Evolutionary conservation across 1,140 invertebrate species (phyloP).

Genomic region (Panonychus citri): DNA sequence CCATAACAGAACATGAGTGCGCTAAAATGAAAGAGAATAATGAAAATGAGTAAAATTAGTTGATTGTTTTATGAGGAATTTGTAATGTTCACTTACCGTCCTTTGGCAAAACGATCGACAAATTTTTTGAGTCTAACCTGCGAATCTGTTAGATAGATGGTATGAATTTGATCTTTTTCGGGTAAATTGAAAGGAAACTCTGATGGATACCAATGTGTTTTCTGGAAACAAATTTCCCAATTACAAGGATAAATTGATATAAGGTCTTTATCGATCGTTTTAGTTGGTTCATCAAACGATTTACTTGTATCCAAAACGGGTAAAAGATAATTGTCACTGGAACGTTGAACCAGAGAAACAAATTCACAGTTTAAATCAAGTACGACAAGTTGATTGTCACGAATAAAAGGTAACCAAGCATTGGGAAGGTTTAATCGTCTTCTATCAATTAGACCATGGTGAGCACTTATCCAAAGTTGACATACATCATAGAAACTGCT

Average conservation of each 20-base stretch:
- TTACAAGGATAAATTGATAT: constrained; percentile 3
- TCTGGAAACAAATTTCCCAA: constrained; percentile 8
- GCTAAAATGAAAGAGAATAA: not conserved
- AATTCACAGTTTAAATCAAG: constrained; percentile 9
- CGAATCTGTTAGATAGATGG: constrained; percentile 5
- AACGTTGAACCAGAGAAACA: not conserved
- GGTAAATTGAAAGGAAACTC: constrained; percentile 1
- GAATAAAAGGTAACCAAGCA: constrained; percentile 1
- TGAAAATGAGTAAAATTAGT: not conserved
- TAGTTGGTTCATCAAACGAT: not conserved
- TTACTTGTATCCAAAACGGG: not conserved
- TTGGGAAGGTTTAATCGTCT: not conserved
- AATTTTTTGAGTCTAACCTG: not conserved
- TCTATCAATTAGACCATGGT: not conserved
- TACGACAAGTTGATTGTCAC: not conserved
- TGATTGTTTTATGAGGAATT: not conserved
- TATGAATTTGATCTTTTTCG: not conserved
- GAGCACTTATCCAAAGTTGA: not conserved
- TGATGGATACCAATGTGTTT: constrained; percentile 2
- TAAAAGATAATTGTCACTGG: not conserved
- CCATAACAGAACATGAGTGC: constrained; percentile 8
- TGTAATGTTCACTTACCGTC: not conserved
- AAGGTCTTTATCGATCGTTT: not conserved
- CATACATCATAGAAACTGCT: constrained; percentile 4
- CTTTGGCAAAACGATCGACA: constrained; percentile 1